Base-by-base conservation (phyloP, 2,797 vertebrate genomes). In the Tinamus major region DNA sequence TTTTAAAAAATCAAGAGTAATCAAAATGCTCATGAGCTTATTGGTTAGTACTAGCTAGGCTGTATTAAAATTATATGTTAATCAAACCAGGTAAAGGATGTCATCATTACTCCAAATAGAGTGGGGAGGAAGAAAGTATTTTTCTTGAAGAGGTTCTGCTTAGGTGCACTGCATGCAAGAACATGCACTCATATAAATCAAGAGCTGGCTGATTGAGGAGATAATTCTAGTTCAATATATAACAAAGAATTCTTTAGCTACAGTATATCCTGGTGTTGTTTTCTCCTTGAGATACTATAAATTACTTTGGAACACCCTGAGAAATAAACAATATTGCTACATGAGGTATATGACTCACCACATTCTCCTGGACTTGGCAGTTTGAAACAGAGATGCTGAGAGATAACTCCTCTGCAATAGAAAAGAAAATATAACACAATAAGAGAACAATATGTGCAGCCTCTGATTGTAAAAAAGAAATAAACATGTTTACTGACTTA, bases 321-420 rank as follows among this genome's bases (percentile, higher is more conserved):
- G 11, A 86, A 87, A 89, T 13, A 76, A 85, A 42, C 31, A 84
- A 7, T 4, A 17, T 20, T 63, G 16, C 35, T 81, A 90, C 20
- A 58, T 44, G 81, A 89, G 46, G 70, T 27, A 55, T 31, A 17
- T 84, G 55, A 98, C 99, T 99, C 96, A 99, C 99, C 98, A 99
- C 99, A 95, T 99, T 99, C 97, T 99, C 99, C 97, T 99, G 99
- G 94, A 99, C 98, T 96, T 99, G 99, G 98, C 98, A 99, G 94
- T 99, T 99, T 86, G 99, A 99, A 95, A 99, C 99, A 65, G 99
- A 99, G 97, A 99, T 99, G 97, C 99, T 99, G 96, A 99, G 98
- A 96, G 99, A 99, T 94, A 99, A 97, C 96, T 99, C 99, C 96
- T 99, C 99, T 99, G 98, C 89, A 98, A 98, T 24, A 85, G 83